A percentile compares a stretch with the other conserved stretches of the same genome.
Conservation (phyloP, 2,888 invertebrate species). For the Antitype chi region DNA sequence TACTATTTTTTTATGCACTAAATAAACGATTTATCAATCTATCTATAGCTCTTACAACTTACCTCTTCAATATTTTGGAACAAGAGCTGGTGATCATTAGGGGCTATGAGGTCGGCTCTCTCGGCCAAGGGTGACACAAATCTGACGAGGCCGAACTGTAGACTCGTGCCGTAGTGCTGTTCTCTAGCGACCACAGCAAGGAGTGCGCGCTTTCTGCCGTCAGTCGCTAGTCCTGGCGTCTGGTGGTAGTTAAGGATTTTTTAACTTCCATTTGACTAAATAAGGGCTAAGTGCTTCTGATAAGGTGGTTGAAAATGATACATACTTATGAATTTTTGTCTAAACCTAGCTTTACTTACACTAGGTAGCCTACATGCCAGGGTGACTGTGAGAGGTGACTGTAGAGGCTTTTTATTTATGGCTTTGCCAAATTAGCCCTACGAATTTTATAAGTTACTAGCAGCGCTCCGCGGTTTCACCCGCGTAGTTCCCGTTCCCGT, state of each 20-base stretch:
- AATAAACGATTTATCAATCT: not conserved
- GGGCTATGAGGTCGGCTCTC: conserved; percentile 94
- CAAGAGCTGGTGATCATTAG: conserved; percentile 94
- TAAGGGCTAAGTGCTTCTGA: no score
- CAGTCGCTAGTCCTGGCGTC: conserved; percentile 87
- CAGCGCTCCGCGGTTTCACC: no score
- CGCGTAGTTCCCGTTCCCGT: no score
- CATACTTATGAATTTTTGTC: not conserved
- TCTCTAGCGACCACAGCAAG: conserved; percentile 94
- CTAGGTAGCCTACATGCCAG: no score
- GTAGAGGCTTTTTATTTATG: no score
- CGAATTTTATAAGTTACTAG: no score
- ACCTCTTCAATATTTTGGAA: conserved; percentile 97
- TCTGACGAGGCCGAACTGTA: conserved; percentile 95
- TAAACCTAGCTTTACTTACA: not conserved
- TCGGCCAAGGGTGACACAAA: conserved; percentile 94
- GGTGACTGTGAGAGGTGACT: no score
- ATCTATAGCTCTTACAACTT: not conserved
- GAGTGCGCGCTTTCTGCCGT: conserved; percentile 93
- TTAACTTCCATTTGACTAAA: not conserved
- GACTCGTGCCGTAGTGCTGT: conserved; percentile 94
- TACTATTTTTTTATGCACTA: not conserved
- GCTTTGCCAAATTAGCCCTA: no score
- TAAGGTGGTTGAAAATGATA: not conserved
- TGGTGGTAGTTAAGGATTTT: conserved; percentile 62